Base-by-base conservation (phyloP, 2,113 vertebrate genomes). In the Sakesphorus luctuosus region DNA sequence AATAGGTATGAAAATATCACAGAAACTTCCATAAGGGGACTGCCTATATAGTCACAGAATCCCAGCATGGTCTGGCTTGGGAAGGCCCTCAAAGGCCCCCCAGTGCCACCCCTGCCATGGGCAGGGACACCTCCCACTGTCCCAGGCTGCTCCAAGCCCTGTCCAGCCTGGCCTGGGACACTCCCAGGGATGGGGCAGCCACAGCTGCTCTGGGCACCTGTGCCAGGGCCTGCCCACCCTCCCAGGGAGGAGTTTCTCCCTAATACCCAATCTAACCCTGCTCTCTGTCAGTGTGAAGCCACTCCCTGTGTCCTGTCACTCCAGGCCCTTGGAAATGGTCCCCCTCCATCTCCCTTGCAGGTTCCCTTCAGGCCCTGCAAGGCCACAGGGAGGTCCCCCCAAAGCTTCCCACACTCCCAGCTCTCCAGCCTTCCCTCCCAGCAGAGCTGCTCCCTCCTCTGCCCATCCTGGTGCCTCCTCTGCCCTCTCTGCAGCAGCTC, bases 31-130 rank as follows among this genome's bases (percentile, higher is more conserved):
- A 5, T 33, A 58, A 38, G 36, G 36, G 33, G 19, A 38, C 61
- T 72, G 14, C 35, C 61, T 61, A 25, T 49, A 52, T n/a, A 46
- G 46, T 24, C 28, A 52, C 5, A 61, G 28, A 82, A 52, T 46
- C 49, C 5, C 38, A 67, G 46, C 46, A 61, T 67, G 19, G 10
- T 5, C 25, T 68, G 24, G 7, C 11, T 38, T 67, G 38, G 38
- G 40, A 61, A 33, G 26, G 33, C 52, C 9, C 23, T 67, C 36
- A 38, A 52, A 67, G 46, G 4, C 38, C 28, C 61, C 29, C 33
- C 33, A 0, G 0, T 61, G 5, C 18, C 16, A 14, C 10, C 3
- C 21, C 7, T 46, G 14, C 44, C 68, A 33, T 24, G 36, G 21
- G 26, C 44, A 74, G 44, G 59, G 33, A 44, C 18, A 52, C 18